phyloP scores from a whole-genome alignment of 1,140 invertebrate species.

The Aphaenogaster floridana region DNA sequence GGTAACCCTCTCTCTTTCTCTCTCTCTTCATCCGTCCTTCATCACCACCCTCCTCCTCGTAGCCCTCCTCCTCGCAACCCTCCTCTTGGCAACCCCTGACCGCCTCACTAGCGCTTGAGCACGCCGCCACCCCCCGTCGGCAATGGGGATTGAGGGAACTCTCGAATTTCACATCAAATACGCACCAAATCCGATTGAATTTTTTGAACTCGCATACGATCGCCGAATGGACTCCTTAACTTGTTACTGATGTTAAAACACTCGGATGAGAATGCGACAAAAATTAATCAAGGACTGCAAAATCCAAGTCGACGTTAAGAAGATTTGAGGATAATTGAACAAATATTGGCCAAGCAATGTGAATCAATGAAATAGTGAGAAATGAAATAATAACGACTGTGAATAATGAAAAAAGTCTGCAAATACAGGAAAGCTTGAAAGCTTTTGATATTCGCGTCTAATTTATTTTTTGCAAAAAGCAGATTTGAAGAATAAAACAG shows the following conservation, averaged over 20 bases:
- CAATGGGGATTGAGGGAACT: slow-evolving; percentile 43
- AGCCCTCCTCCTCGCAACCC: slow-evolving; percentile 35
- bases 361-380: neutral
- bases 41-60: slow-evolving; percentile 33
- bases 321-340: no score
- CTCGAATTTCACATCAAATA: slow-evolving; percentile 39
- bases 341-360: neutral
- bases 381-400: neutral
- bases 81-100: slow-evolving; percentile 41
- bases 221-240: neutral
- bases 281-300: neutral
- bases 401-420: neutral
- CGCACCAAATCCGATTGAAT: neutral
- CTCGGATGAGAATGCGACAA: neutral
- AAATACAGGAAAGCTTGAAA: neutral
- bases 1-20: slow-evolving; percentile 50
- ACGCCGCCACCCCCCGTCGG: slow-evolving; percentile 10
- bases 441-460: neutral
- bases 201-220: slow-evolving; percentile 11
- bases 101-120: slow-evolving; percentile 41
- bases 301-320: neutral
- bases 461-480: neutral
- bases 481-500: neutral
- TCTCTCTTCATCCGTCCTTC: slow-evolving; percentile 26
- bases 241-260: neutral